Evolutionary conservation across 2,888 invertebrate species (phyloP).

Genomic region (Standfussiana lucernea): DNA sequence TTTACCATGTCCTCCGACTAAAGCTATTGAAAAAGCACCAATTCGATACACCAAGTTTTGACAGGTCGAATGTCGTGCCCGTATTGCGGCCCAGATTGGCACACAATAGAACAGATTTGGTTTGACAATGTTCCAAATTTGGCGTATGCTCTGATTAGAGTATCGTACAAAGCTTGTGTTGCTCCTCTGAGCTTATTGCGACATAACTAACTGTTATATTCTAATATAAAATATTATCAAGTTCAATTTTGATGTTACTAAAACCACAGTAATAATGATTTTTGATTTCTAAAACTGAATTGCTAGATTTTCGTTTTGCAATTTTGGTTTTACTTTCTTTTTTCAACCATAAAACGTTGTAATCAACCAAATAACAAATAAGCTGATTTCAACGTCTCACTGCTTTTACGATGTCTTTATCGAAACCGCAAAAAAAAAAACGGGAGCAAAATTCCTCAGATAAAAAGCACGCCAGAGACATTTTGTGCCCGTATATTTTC

Average conservation of each 20-base stretch:
- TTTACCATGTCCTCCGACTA: slow-evolving; percentile 11
- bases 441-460: slow-evolving; percentile 8
- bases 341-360: slow-evolving; percentile 6
- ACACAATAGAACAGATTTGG: slow-evolving; percentile 67
- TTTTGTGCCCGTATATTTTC: slow-evolving; percentile 47
- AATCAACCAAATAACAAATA: slow-evolving; percentile 9
- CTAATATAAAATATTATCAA: background rate
- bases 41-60: slow-evolving; percentile 49
- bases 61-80: slow-evolving; percentile 57
- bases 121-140: slow-evolving; percentile 68
- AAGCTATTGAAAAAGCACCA: slow-evolving; percentile 26
- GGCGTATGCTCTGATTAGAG: slow-evolving; percentile 59
- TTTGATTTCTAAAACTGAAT: background rate
- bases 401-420: slow-evolving; percentile 45
- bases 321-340: slow-evolving; percentile 7
- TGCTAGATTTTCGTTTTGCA: background rate
- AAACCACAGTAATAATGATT: background rate
- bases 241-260: background rate
- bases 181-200: slow-evolving; percentile 27
- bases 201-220: slow-evolving; percentile 13
- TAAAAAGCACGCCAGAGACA: slow-evolving; percentile 29
- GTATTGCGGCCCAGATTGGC: slow-evolving; percentile 63
- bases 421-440: slow-evolving; percentile 37
- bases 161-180: slow-evolving; percentile 44
- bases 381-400: slow-evolving; percentile 25